These are phyloP conservation scores for Syngnathus acus DNA, from an alignment of 2,797 vertebrate genomes.

Conservation along the genomic window DNA sequence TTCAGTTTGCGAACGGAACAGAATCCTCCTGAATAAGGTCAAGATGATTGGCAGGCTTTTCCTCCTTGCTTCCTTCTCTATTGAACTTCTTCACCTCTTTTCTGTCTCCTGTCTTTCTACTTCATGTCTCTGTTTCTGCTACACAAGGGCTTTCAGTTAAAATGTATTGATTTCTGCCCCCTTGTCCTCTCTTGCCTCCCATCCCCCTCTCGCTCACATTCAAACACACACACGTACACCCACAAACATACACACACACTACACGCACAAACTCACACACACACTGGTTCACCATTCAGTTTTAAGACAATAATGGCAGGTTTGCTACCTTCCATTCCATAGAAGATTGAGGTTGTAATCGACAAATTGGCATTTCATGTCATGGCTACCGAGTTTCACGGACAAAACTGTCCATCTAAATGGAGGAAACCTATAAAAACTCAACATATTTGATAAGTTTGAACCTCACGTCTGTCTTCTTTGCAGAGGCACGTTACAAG, in stretches of 20 bases:
- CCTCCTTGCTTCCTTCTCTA: conserved; percentile 4
- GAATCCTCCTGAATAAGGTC: neutral
- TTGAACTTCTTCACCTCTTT: conserved; percentile 1
- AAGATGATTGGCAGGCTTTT: conserved; percentile 10
- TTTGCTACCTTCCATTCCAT: conserved; percentile 50
- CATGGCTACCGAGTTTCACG: no score
- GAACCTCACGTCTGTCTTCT: neutral
- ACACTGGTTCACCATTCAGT: conserved; percentile 18
- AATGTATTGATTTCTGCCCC: conserved; percentile 55
- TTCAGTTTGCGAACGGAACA: neutral
- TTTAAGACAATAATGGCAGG: conserved; percentile 35
- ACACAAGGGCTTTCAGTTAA: conserved; percentile 49
- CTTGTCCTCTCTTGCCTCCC: conserved; percentile 15
- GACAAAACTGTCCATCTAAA: neutral
- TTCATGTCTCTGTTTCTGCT: conserved; percentile 38
- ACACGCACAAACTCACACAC: conserved; percentile 2
- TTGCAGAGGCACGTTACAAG: neutral
- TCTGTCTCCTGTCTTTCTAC: conserved; percentile 11
- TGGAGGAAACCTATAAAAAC: neutral
- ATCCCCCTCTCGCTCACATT: neutral
- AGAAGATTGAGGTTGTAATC: conserved; percentile 42
- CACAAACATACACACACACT: neutral
- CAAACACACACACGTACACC: neutral
- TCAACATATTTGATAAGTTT: neutral
- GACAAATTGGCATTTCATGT: conserved; percentile 51